Evolutionary conservation across 2,888 invertebrate species (phyloP), one percentile per base, ranked within the genome.

Genomic region (Clitarchus hookeri): DNA sequence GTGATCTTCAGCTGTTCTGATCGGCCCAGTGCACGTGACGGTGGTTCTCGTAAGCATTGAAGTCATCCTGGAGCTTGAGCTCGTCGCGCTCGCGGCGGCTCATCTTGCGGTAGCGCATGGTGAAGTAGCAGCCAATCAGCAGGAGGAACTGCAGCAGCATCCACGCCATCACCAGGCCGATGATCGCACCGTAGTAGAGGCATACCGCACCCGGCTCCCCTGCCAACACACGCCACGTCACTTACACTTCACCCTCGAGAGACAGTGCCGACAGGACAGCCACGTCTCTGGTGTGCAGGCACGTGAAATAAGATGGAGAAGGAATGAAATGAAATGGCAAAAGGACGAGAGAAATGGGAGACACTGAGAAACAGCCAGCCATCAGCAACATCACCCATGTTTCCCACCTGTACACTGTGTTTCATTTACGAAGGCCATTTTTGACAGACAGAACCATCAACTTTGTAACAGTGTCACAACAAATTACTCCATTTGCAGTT

Each of bases 11-110:
- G 53, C 53, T 91, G 88, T 91, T 91, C 89, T 93, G 93, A 89
- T 95, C 95, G 0, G 95, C 95, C 94, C 95, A 95, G 90, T 94
- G 95, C 3, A 95, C 95, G 85, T 95, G 93, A 54, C 95, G 91
- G 88, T 93, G 92, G 88, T 93, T 93, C n/a, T 95, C 94, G 83
- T 84, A 87, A 11, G 44, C 83, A n/a, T 84, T 26, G 77, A 87
- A 87, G 44, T 87, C 87, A 84, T 87, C 87, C 82, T 89, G 87
- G 53, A 89, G 87, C 54, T 88, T 89, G n/a, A 88, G 88, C 84
- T 88, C 87, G 84, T 89, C 89, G 48, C 87, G 88, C 12, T 88
- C 85, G 26, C 84, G 88, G 80, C 88, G 88, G 79, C 87, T 86
- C 80, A 87, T 85, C n/a, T 84, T 86, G 25, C 87, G 87, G 12